These are phyloP conservation scores for Lonchura striata DNA, from an alignment of 2,113 vertebrate species.

Conservation along the genomic window DNA sequence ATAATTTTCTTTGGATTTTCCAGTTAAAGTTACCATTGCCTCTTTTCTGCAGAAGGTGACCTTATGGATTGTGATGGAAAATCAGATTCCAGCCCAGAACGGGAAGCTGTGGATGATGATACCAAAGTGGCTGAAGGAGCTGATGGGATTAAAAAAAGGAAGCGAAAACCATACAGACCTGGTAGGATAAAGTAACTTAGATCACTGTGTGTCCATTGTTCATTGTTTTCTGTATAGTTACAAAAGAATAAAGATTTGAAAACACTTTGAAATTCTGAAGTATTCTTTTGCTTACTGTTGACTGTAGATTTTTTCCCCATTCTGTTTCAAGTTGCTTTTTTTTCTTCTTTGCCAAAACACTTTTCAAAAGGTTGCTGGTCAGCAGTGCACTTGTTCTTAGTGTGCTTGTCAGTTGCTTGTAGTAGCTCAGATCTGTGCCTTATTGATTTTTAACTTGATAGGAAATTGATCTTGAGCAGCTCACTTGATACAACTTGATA, in stretches of 20 bases:
- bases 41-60: slow-evolving; percentile 82
- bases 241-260: not conserved
- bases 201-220: not conserved
- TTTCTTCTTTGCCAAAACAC: not conserved
- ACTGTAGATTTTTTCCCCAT: not conserved
- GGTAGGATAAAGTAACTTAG: slow-evolving; percentile 69
- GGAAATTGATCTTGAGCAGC: too few relatives aligned
- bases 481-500: too few relatives aligned
- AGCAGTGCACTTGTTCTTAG: not conserved
- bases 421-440: not conserved
- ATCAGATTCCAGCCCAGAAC: slow-evolving; percentile 95
- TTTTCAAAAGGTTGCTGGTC: not conserved
- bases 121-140: slow-evolving; percentile 78
- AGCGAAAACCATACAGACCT: slow-evolving; percentile 97
- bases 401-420: not conserved
- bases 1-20: not conserved
- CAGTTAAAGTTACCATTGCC: not conserved
- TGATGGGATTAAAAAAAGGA: slow-evolving; percentile 90
- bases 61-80: slow-evolving; percentile 92
- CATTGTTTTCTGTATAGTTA: not conserved
- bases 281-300: not conserved
- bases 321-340: not conserved
- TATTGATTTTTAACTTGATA: not conserved
- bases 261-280: not conserved
- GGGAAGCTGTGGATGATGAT: slow-evolving; percentile 83